Base-by-base conservation (phyloP, 2,797 vertebrate genomes). In the Mormyrus proboscirostris region DNA sequence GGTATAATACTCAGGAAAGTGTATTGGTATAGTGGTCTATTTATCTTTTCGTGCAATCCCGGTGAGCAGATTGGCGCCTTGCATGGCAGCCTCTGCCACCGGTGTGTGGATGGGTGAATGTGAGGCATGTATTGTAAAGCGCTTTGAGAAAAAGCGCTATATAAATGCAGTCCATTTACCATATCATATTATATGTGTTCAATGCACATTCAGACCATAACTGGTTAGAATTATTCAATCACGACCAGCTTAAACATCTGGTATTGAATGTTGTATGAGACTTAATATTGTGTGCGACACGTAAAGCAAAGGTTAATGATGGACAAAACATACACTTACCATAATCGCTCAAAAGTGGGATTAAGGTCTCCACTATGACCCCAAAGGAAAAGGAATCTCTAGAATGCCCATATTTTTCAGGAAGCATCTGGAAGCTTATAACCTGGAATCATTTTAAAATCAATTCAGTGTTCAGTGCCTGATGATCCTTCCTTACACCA, bases 331-430 rank as follows among this genome's bases (percentile, higher is more conserved):
- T 49, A 49, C 47, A 83, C 97, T 97, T 93, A 99, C 98, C 97
- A 91, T 97, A 96, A 90, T 94, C 96, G 12, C 92, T 95, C 62
- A 98, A 94, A 88, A 96, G 91, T 0, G 96, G 94, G 90, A 99
- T 92, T 87, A 99, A 94, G 6, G 94, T 94, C 92, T 97, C 97
- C 90, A 97, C 95, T 95, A 98, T 93, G 57, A 94, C 93, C 89
- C 98, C 99, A 89, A 99, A 99, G 0, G 98, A 96, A 14, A 96
- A 99, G 92, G 97, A 97, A 38, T 99, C 99, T 89, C 98, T 96
- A 0, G 97, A 96, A 0, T 99, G 97, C 91, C 97, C 97, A 0
- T 95, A 93, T 90, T 95, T 95, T 73, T 95, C 96, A 0, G 96
- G 97, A 92, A 99, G 95, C 38, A 94, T 95, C 90, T 95, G 92